Base-by-base conservation (phyloP, 2,888 invertebrate genomes). In the Meteorus cinctellus region DNA sequence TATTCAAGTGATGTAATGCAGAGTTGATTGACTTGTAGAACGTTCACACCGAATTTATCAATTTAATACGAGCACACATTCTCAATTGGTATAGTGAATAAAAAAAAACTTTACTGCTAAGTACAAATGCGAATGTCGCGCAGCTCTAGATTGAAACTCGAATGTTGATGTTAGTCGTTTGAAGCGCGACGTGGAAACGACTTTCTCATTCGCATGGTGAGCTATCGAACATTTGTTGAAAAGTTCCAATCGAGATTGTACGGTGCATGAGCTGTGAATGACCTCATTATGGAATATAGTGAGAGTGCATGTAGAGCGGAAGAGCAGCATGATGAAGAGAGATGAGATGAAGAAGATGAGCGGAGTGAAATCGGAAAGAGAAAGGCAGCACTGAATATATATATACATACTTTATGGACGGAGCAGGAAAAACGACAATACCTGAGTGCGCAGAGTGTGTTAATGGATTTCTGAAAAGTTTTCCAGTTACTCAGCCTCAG, bases 401-500 rank as follows among this genome's bases (percentile, higher is more conserved):
- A 41, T 8, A 12, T 41, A 41, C 8, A 41, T 41, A 41, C 5
- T n/a, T 29, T 19, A 1, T 1, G 12, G 71, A 74, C 48, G 24
- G 27, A 59, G 65, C 12, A 72, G 69, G 36, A 62, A 36, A 34
- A 36, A 60, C 66, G 66, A 34, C 68, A 74, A 68, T 68, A 70
- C 51, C 48, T 72, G 51, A 77, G 66, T 76, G 69, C 73, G 31
- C 45, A 74, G 75, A 77, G 77, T 79, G 79, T 78, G 81, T 82
- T 86, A 86, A 86, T 86, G 85, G 85, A 86, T 85, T 85, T 84
- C 83, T 83, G 80, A 81, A 84, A 86, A 86, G 82, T 86, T 86
- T 82, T 80, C 82, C 81, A 78, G 77, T 77, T 79, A 80, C 78
- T 81, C 80, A 79, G 77, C 76, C 79, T 84, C 83, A 82, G 82